A percentile compares a stretch with the other conserved stretches of the same genome.
Evolutionary conservation across 2,113 vertebrate species (phyloP).

Genomic region (Malurus cyaneus): DNA sequence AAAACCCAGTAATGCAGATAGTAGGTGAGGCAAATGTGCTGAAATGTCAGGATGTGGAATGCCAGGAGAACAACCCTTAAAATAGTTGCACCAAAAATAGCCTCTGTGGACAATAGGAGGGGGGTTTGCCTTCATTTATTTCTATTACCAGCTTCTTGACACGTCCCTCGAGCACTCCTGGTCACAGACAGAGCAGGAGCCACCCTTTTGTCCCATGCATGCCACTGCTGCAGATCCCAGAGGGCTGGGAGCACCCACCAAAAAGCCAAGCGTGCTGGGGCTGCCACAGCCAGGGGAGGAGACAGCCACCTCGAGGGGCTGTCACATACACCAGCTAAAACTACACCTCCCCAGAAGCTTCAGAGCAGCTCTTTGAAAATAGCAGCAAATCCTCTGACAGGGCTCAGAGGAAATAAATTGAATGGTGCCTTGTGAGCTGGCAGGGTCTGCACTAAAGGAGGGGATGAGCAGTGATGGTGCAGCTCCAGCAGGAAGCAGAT

Average conservation of each 20-base stretch:
- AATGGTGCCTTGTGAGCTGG: background rate
- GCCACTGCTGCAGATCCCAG: background rate
- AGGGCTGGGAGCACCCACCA: background rate
- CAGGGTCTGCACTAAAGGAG: background rate
- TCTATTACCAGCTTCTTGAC: conserved; percentile 55
- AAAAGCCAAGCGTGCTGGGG: background rate
- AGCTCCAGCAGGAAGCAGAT: background rate
- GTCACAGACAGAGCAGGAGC: background rate
- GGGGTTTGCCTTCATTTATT: conserved; percentile 43
- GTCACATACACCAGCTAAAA: background rate
- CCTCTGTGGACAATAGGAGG: conserved; percentile 9
- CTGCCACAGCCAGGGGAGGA: background rate
- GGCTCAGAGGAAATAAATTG: background rate
- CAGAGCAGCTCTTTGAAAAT: background rate
- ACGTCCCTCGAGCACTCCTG: background rate
- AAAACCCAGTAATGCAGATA: conserved; percentile 69
- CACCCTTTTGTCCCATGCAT: rapidly evolving
- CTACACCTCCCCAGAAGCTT: background rate
- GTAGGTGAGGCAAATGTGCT: conserved; percentile 72
- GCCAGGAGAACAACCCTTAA: conserved; percentile 68
- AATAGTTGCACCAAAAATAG: conserved; percentile 74
- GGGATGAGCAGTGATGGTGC: background rate
- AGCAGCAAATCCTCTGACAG: background rate
- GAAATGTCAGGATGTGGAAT: conserved; percentile 72
- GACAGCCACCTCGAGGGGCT: rapidly evolving